Conservation (phyloP, 2,113 vertebrate genomes). For the Tiliqua scincoides region DNA sequence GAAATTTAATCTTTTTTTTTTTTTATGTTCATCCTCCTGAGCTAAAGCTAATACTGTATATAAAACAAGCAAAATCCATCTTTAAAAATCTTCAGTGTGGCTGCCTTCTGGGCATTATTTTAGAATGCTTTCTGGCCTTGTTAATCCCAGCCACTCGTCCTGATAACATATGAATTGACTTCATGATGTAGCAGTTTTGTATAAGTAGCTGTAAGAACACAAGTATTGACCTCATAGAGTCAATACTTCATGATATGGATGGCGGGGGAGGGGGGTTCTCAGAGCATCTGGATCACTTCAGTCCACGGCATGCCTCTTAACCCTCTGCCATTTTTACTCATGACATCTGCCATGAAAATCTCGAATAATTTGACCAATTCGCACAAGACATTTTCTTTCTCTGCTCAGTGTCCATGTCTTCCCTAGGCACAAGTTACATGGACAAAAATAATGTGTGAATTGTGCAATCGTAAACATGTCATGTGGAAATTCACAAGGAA, state of each 20-base stretch:
- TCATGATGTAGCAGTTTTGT: background rate
- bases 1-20: slow-evolving; percentile 26
- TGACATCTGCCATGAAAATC: background rate
- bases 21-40: slow-evolving; percentile 49
- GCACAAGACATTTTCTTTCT: background rate
- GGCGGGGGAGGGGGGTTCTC: slow-evolving; percentile 48
- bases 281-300: background rate
- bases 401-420: background rate
- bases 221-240: background rate
- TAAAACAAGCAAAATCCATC: slow-evolving; percentile 40
- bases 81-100: slow-evolving; percentile 19
- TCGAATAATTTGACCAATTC: background rate
- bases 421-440: background rate
- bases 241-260: background rate
- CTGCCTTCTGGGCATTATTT: slow-evolving; percentile 29
- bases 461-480: background rate
- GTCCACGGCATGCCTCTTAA: background rate
- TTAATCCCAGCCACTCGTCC: background rate
- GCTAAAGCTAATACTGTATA: slow-evolving; percentile 13
- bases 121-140: background rate
- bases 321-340: background rate
- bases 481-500: background rate
- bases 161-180: background rate
- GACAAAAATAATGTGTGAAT: background rate
- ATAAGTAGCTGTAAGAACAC: background rate